phyloP scores from a whole-genome alignment of 2,113 vertebrate genomes.

The Aythya baeri region DNA sequence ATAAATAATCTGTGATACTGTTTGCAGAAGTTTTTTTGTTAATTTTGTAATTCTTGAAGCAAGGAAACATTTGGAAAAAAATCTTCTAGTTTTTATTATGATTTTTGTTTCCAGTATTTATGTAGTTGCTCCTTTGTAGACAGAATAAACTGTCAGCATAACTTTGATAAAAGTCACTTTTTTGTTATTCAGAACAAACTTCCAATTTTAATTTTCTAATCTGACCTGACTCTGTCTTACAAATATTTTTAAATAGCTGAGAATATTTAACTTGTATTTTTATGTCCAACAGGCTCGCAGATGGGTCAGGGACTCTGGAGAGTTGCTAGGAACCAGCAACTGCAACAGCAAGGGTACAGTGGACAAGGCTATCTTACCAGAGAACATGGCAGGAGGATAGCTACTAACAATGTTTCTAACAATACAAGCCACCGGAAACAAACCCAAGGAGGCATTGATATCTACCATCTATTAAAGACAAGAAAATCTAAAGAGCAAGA shows the following conservation, averaged over 20 bases:
- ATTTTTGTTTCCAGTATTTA: background rate
- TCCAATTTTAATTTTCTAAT: background rate
- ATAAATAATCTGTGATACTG: background rate
- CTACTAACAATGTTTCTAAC: slow-evolving; percentile 45
- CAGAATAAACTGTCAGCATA: background rate
- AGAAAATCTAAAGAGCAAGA: slow-evolving; percentile 88
- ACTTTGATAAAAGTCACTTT: background rate
- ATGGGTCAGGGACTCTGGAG: slow-evolving; percentile 99
- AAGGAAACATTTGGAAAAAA: background rate
- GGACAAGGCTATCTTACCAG: slow-evolving; percentile 82
- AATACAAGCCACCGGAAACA: slow-evolving; percentile 79
- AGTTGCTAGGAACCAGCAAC: slow-evolving; percentile 94
- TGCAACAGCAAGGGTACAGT: slow-evolving; percentile 88
- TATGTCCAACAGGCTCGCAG: slow-evolving; percentile 78
- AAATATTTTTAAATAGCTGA: background rate
- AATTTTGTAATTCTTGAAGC: background rate
- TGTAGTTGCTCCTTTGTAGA: background rate
- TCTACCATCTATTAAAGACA: slow-evolving; percentile 91
- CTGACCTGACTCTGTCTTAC: background rate
- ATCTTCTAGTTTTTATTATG: background rate
- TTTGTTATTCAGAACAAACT: background rate
- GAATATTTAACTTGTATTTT: slow-evolving; percentile 43
- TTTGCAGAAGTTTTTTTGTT: background rate
- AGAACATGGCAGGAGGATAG: slow-evolving; percentile 80
- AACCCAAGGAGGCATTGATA: slow-evolving; percentile 87